Conservation (phyloP, 64 coral and sea anemone species). For the Acropora tenuis region DNA sequence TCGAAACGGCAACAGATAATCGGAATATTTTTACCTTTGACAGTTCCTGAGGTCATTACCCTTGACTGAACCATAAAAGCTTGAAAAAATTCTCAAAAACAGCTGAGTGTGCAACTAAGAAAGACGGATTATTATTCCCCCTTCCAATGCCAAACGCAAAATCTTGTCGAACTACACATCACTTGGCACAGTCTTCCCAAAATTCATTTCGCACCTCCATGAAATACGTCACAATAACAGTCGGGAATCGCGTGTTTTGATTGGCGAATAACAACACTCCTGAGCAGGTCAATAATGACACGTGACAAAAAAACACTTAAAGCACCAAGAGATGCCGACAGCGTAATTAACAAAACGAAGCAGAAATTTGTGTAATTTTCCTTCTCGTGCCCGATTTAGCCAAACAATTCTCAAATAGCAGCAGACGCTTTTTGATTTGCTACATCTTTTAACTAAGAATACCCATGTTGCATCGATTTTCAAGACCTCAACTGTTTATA, state of each 20-base stretch:
- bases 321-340: neutral
- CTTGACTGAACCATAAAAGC: slow-evolving; percentile 37
- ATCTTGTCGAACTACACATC: slow-evolving; percentile 49
- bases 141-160: slow-evolving; percentile 31
- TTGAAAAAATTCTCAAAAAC: slow-evolving; percentile 36
- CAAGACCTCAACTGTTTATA: neutral
- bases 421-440: no score
- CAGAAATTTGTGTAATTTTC: neutral
- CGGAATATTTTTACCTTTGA: slow-evolving; percentile 63
- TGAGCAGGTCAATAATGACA: slow-evolving; percentile 50
- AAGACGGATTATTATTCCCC: slow-evolving; percentile 23
- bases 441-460: neutral
- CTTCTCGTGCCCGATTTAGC: neutral
- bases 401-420: neutral
- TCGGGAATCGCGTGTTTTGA: neutral
- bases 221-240: slow-evolving; percentile 49
- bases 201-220: slow-evolving; percentile 6
- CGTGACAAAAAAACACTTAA: slow-evolving; percentile 34
- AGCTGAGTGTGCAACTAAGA: slow-evolving; percentile 51
- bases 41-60: slow-evolving; percentile 65
- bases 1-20: slow-evolving; percentile 4
- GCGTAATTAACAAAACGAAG: neutral
- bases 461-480: neutral
- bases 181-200: slow-evolving; percentile 20
- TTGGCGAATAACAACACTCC: slow-evolving; percentile 11